Evolutionary conservation across 2,797 vertebrate species (phyloP), one percentile per base, ranked within the genome.

Genomic region (Fistularia tabacaria): DNA sequence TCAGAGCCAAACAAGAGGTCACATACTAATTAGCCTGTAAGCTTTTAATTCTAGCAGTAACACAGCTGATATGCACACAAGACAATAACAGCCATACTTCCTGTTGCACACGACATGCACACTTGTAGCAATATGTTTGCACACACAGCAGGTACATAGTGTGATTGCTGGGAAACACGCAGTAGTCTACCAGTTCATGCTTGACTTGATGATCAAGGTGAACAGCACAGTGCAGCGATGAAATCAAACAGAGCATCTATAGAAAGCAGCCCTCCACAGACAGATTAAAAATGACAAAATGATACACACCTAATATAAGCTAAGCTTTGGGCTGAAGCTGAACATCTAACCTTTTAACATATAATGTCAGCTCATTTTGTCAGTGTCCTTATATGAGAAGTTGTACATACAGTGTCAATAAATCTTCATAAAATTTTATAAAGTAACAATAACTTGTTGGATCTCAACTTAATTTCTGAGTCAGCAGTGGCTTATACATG

Each of bases 11-110:
- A 74, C 62, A 63, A 70, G 79, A 79, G 73, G 67, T 76, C 80
- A 79, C 73, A 61, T 52, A 79, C 77, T 87, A 86, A 88, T 88
- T 84, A 85, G 76, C 77, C 57, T 7, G 10, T 62, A 80, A 77
- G 66, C 47, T 71, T 71, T 73, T 61, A 65, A 65, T 80, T 69
- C 73, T 77, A 73, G 61, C 46, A 59, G 52, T 41, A 58, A 42
- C 25, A 25, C 25, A 9, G 38, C 49, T 56, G 42, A 46, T 44
- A 54, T 36, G 38, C 69, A 59, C 62, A 69, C 66, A 69, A 48
- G 46, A 48, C 47, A 61, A 62, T 38, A 56, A 56, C 44, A 69
- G 47, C 65, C 55, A 57, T 57, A 66, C 69, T 73, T 74, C 64
- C 74, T 65, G 42, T 57, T 11, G 38, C 47, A 48, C 49, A 60